Conservation (phyloP, 2,888 invertebrate species). For the Sycophila texana region DNA sequence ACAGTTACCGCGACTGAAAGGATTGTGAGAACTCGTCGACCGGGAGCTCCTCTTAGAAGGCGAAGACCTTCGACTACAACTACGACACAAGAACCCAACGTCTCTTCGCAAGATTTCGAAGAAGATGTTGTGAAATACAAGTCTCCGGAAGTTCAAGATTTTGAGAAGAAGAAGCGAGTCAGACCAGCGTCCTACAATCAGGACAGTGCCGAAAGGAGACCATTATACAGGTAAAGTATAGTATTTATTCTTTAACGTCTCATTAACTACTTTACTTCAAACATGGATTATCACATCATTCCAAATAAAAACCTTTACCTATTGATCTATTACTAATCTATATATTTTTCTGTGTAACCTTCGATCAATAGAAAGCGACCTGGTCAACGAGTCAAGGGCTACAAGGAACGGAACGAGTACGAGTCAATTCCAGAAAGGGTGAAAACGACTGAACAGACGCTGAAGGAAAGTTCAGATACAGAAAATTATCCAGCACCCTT, state of each 20-base stretch:
- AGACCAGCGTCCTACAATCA: slow-evolving; percentile 62
- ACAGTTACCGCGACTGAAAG: slow-evolving; percentile 60
- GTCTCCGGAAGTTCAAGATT: slow-evolving; percentile 59
- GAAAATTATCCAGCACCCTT: slow-evolving; percentile 55
- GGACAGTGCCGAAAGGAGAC: slow-evolving; percentile 58
- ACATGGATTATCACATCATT: too few relatives aligned
- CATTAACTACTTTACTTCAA: not conserved
- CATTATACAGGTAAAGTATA: slow-evolving; percentile 41
- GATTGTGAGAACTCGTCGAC: slow-evolving; percentile 62
- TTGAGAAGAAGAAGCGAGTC: slow-evolving; percentile 61
- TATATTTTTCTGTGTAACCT: not conserved
- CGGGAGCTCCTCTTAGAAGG: slow-evolving; percentile 62
- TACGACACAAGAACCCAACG: slow-evolving; percentile 58
- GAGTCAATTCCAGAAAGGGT: slow-evolving; percentile 49
- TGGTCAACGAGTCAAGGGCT: slow-evolving; percentile 36
- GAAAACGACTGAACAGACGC: slow-evolving; percentile 57
- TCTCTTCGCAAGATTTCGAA: slow-evolving; percentile 47
- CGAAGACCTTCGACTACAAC: slow-evolving; percentile 66
- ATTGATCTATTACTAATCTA: too few relatives aligned
- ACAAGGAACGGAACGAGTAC: slow-evolving; percentile 48
- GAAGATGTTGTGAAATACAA: slow-evolving; percentile 63
- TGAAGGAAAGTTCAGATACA: slow-evolving; percentile 47
- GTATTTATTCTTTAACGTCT: not conserved
- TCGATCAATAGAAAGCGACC: slow-evolving; percentile 46
- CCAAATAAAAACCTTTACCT: too few relatives aligned